Base-by-base conservation (phyloP, 2,888 invertebrate genomes). In the Melanophora roralis region DNA sequence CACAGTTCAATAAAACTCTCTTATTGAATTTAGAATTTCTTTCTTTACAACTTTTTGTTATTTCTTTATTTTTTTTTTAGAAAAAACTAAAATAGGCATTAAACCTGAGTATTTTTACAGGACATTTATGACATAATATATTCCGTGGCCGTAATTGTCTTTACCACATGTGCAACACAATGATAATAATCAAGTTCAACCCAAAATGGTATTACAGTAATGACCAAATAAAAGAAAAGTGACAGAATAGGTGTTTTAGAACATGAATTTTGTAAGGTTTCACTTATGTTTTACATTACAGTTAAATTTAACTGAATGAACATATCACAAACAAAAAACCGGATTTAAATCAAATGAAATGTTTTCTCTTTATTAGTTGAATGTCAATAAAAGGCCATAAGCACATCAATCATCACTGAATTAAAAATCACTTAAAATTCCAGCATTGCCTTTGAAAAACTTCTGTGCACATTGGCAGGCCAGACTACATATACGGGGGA, bases 371-470 rank as follows among this genome's bases (percentile, higher is more conserved):
- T 76, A 76, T 80, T 80, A 80, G 80, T 80, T 80, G 80, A 69
- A 76, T 80, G 80, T 80, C 80, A 80, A 76, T 80, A 80, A 80
- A 76, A 80, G 76, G 80, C 80, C 76, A 73, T 68, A 80, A 76
- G 76, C 80, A 80, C 80, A 80, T 80, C 80, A 80, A 80, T 80
- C 80, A 80, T 80, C 80, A 80, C 80, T 80, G 80, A 80, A 80
- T 80, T 80, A 80, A 80, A 80, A 80, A 76, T 76, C 80, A 80
- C 80, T 80, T 80, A 80, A 80, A 80, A 80, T 80, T 80, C 80
- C 80, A 59, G 64, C 64, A 68, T 80, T 68, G 72, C 76, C 80
- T 76, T 80, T 73, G 6, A 27, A 53, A 53, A 71, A 75, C 23
- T 47, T 51, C 51, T 65, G 38, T 53, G 53, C 49, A 40, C 27